Evolutionary conservation across 2,888 invertebrate species (phyloP).

Genomic region (Agriopis aurantiaria): DNA sequence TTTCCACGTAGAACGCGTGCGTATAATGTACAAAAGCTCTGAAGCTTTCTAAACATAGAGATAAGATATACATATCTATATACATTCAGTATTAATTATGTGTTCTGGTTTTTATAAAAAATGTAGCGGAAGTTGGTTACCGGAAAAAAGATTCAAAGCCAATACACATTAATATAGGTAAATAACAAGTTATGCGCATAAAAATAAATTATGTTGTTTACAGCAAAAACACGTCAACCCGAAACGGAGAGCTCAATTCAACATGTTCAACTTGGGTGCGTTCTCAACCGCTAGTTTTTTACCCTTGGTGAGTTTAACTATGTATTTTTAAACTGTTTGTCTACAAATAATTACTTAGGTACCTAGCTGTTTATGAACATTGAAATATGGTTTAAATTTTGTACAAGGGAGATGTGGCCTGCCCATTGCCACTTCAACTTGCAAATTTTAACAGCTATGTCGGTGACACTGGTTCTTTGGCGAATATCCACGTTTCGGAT

Average conservation of each 20-base stretch:
- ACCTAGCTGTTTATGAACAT: background rate
- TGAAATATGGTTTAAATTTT: no score
- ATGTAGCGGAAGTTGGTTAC: slow-evolving; percentile 14
- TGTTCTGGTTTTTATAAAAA: slow-evolving; percentile 39
- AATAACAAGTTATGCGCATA: background rate
- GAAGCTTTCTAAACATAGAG: no score
- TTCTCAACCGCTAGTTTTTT: slow-evolving; percentile 72
- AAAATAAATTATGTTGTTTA: slow-evolving; percentile 32
- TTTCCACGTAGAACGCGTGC: no score
- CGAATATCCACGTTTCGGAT: no score
- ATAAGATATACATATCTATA: no score
- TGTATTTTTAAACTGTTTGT: slow-evolving; percentile 14
- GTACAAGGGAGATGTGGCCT: no score
- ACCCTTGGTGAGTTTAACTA: slow-evolving; percentile 67
- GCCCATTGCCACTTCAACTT: no score
- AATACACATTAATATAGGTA: background rate
- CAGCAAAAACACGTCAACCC: slow-evolving; percentile 75
- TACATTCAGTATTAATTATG: background rate
- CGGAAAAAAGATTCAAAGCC: slow-evolving; percentile 14
- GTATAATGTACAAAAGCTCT: no score
- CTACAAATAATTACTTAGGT: slow-evolving; percentile 1
- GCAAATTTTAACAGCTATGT: no score
- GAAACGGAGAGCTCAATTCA: slow-evolving; percentile 73
- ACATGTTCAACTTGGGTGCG: slow-evolving; percentile 72
- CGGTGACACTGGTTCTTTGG: no score